Evolutionary conservation across 2,797 vertebrate species (phyloP).

Genomic region (Acanthornis magna): DNA sequence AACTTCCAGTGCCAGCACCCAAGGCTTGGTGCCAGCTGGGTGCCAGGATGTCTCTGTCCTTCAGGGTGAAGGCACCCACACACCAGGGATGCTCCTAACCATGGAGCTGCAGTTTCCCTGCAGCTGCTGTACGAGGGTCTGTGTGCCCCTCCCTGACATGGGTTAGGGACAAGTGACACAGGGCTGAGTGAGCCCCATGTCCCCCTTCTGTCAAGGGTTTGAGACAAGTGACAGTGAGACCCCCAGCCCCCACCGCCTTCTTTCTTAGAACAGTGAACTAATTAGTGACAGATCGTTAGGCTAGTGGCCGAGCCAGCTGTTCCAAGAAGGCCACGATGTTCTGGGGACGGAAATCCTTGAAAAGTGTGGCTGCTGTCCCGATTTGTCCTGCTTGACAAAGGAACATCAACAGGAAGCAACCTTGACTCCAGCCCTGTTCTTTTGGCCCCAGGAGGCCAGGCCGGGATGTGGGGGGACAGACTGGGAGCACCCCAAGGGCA

Average conservation of each 20-base stretch:
- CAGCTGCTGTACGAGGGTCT: neutral
- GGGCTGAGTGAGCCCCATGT: neutral
- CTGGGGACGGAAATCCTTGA: constrained; percentile 67
- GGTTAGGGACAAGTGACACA: neutral
- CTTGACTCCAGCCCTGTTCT: constrained; percentile 28
- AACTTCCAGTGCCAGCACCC: neutral
- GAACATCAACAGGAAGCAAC: constrained; percentile 71
- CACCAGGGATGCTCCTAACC: neutral
- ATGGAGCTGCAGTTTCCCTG: neutral
- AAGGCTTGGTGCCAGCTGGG: neutral
- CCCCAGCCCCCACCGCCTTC: neutral
- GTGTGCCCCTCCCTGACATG: neutral
- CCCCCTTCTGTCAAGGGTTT: neutral
- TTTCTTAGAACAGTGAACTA: neutral
- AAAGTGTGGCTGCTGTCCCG: neutral
- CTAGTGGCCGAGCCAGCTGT: neutral
- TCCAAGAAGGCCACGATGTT: constrained; percentile 47
- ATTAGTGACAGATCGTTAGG: neutral
- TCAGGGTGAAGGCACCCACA: fast-evolving
- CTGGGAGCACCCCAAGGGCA: neutral
- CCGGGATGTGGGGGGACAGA: neutral
- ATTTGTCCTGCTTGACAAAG: constrained; percentile 35
- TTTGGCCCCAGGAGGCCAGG: neutral
- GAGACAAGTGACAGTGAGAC: neutral
- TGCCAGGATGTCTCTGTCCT: neutral